Evolutionary conservation across 2,888 invertebrate species (phyloP), one percentile per base, ranked within the genome.

Genomic region (Eupithecia subfuscata): DNA sequence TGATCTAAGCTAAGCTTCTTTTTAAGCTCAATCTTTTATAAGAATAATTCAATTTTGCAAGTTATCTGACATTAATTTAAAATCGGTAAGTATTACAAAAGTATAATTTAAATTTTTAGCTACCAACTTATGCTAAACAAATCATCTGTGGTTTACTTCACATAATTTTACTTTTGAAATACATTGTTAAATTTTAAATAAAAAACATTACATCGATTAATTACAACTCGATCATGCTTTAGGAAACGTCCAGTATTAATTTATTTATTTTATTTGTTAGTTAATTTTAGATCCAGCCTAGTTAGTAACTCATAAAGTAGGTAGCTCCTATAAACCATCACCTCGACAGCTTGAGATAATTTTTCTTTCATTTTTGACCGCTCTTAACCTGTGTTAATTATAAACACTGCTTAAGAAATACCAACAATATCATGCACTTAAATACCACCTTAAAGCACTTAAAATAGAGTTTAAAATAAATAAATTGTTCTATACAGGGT

Each of bases 361-460:
- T 75, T 71, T 74, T 77, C 69, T 74, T 68, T 45, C 37, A 43
- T 68, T 25, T 45, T 73, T 83, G 81, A 80, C 83, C 84, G 82
- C 83, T 16, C 78, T 75, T 84, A 83, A 83, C 83, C 83, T 71
- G 22, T 67, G 76, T 81, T 83, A 83, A 83, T 83, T 83, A 83
- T 83, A 6, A 45, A 16, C 68, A 68, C 25, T 25, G 40, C 68
- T 68, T 6, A 14, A 67, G 11, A 43, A 67, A 40, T 60, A 67
- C 40, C 18, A 30, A 12, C 22, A n/a, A 11, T n/a, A 40, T 2
- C 22, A 12, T 65, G 18, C 37, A 68, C 14, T 68, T 40, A 67
- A 67, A 1, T 22, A 43, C n/a, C 12, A 22, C 25, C 43, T 68
- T 68, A 68, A 0, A 0, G 1, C 7, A 1, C 12, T 40, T 6